Percentiles rank a stretch among this genome's conserved stretches.
These are phyloP conservation scores for Scaptomyza reducta DNA, from an alignment of 2,888 invertebrate species.

Conservation along the genomic window DNA sequence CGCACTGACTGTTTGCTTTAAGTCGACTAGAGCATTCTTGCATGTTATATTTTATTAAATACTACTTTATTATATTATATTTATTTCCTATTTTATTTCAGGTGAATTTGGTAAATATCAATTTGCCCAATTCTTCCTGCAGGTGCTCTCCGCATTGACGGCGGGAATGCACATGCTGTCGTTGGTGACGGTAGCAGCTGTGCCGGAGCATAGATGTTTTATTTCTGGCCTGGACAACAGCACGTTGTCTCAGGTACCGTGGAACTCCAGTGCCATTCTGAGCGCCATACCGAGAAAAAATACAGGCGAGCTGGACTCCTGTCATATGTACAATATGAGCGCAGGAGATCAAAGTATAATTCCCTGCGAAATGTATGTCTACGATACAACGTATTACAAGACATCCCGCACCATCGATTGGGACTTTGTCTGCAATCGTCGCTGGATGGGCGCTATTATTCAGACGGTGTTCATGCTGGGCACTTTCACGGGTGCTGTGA, in stretches of 20 bases:
- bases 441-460: slow-evolving; percentile 93
- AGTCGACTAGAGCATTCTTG: too few relatives aligned
- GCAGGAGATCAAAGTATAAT: slow-evolving; percentile 83
- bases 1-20: too few relatives aligned
- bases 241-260: slow-evolving; percentile 85
- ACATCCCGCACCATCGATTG: slow-evolving; percentile 92
- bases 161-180: slow-evolving; percentile 93
- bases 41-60: too few relatives aligned
- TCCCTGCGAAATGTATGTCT: slow-evolving; percentile 87
- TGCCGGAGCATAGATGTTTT: slow-evolving; percentile 88
- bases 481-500: slow-evolving; percentile 91
- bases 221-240: slow-evolving; percentile 86
- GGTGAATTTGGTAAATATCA: slow-evolving; percentile 94
- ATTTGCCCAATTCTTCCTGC: slow-evolving; percentile 90
- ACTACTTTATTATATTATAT: not conserved
- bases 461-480: slow-evolving; percentile 92
- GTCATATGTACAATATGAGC: slow-evolving; percentile 84
- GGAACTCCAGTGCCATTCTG: slow-evolving; percentile 86
- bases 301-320: slow-evolving; percentile 87
- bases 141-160: slow-evolving; percentile 90
- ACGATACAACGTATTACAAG: slow-evolving; percentile 89
- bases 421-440: slow-evolving; percentile 90
- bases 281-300: slow-evolving; percentile 86
- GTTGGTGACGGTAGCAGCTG: slow-evolving; percentile 91
- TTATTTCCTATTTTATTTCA: slow-evolving; percentile 78